Percentiles rank a stretch among this genome's conserved stretches.
These are phyloP conservation scores for Cataglyphis albicans DNA, from an alignment of 2,888 invertebrate species.

Conservation along the genomic window DNA sequence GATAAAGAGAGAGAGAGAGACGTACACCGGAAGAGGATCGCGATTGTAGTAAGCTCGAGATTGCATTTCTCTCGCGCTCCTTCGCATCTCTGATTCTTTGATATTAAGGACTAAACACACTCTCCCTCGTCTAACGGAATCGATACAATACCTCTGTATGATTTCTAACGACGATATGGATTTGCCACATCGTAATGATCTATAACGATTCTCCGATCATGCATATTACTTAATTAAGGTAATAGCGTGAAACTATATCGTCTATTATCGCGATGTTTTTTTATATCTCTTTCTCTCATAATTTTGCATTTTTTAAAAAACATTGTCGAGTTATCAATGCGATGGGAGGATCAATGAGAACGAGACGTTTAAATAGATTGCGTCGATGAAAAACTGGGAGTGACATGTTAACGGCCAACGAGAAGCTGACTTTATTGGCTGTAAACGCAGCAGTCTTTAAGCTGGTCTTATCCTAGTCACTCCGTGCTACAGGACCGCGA, in stretches of 20 bases:
- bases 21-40: constrained; percentile 36
- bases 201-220: not conserved
- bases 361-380: constrained; percentile 66
- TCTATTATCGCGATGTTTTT: constrained; percentile 1
- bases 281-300: not conserved
- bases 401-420: constrained; percentile 84
- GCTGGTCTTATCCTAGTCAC: constrained; percentile 78
- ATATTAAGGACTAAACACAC: not conserved
- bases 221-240: constrained; percentile 35
- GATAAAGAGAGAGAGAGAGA: no score
- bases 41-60: constrained; percentile 25
- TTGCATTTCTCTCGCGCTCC: constrained; percentile 42
- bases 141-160: not conserved
- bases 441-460: constrained; percentile 83
- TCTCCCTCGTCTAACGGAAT: constrained; percentile 29
- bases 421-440: constrained; percentile 84
- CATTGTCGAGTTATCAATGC: not conserved
- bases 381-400: constrained; percentile 83
- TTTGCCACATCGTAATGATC: not conserved
- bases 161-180: constrained; percentile 26
- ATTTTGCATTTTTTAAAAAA: constrained; percentile 22
- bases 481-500: constrained; percentile 54
- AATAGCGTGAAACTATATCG: not conserved
- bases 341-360: constrained; percentile 2
- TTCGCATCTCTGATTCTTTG: not conserved